Evolutionary conservation across 2,888 invertebrate species (phyloP).

Genomic region (Hirtodrosophila alboralis): DNA sequence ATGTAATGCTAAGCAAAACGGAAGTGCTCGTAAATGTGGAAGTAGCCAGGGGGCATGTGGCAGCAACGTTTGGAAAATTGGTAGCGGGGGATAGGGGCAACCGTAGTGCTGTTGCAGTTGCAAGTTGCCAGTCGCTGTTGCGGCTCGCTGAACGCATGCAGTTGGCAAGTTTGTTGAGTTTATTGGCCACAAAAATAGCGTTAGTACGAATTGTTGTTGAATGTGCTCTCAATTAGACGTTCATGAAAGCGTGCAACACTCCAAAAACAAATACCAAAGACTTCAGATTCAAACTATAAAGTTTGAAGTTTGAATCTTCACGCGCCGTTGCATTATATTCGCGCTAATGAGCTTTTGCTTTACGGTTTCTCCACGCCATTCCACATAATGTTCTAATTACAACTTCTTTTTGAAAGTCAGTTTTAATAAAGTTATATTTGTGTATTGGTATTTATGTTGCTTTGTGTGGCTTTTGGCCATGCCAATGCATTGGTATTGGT

Average conservation of each 20-base stretch:
- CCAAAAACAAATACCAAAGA: conserved; percentile 2
- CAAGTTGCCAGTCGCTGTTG: conserved; percentile 41
- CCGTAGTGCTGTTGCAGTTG: conserved; percentile 12
- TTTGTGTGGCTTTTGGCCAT: conserved; percentile 40
- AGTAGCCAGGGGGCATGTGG: conserved; percentile 2
- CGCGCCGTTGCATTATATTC: conserved; percentile 55
- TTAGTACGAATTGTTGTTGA: conserved; percentile 31
- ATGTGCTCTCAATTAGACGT: conserved; percentile 55
- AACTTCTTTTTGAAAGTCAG: conserved; percentile 17
- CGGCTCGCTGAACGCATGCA: conserved; percentile 72
- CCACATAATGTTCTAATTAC: conserved; percentile 61
- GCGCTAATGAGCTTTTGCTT: conserved; percentile 49
- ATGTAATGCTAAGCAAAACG: conserved; percentile 56
- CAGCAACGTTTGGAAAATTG: too few species aligned
- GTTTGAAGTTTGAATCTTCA: conserved; percentile 44
- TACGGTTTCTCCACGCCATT: conserved; percentile 39
- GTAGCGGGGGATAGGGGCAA: conserved; percentile 29
- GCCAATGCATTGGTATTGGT: conserved; percentile 41
- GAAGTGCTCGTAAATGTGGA: conserved; percentile 43
- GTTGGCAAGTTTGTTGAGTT: conserved; percentile 64
- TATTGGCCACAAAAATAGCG: conserved; percentile 73
- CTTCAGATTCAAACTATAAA: conserved; percentile 24
- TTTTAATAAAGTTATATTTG: conserved; percentile 9
- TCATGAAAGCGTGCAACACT: conserved; percentile 73
- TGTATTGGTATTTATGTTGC: conserved; percentile 28